Base-by-base conservation (phyloP, 2,113 vertebrate species). In the Nothoprocta pentlandii region DNA sequence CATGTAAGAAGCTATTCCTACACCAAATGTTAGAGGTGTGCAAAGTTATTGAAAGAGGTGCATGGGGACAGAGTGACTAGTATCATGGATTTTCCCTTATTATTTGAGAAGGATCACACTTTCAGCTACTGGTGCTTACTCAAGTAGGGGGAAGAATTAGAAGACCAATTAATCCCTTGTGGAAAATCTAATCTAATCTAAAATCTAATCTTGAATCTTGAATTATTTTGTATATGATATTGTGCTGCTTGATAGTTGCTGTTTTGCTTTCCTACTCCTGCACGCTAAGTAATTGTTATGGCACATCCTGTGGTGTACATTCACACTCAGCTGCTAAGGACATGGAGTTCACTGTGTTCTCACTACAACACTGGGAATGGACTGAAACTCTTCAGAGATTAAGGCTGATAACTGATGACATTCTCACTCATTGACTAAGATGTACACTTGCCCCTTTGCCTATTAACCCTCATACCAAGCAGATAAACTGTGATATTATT, bases 401-500 rank as follows among this genome's bases (percentile, higher is more conserved):
- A 84, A 79, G 39, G 47, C 64, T 54, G 42, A 34, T 32, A 88
- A 80, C 51, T 53, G 44, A 62, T 41, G 56, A 2, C 7, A 3
- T 54, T 85, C n/a, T 83, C 2, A 0, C 64, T 39, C 54, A 32
- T 46, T 71, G 42, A 15, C 39, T 83, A 46, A 47, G 34, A 26
- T 53, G 22, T 22, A 44, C 32, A 41, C 20, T 89, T 79, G 12
- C n/a, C 70, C 36, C 26, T 93, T 88, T 80, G n/a, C 63, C 47
- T 44, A 75, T 95, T 90, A 95, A 86, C 51, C 68, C 11, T 12
- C 6, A 20, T 16, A 64, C 51, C 13, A 68, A 88, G 36, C 9
- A 81, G 46, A 71, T 87, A 86, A 85, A 77, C 17, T 53, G 21
- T 61, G n/a, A n/a, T 39, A 39, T 67, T 91, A 85, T 78, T 87